Evolutionary conservation across 2,888 invertebrate genomes (phyloP).

Genomic region (Periphyllus acericola): DNA sequence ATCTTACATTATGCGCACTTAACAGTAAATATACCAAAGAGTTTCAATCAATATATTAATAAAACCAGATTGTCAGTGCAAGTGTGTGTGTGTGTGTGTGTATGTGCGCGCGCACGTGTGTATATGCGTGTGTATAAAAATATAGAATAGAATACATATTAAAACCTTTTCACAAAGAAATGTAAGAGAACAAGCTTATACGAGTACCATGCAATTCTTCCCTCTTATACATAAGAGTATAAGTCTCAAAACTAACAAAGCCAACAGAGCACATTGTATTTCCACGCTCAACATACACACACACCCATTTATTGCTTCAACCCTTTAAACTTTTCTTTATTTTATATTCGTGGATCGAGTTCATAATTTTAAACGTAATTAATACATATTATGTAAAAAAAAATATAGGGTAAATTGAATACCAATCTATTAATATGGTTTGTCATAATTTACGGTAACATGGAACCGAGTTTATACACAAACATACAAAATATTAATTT

Average conservation of each 20-base stretch:
- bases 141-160: background rate
- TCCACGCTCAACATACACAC: background rate
- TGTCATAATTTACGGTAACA: no score
- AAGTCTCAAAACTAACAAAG: slow-evolving; percentile 25
- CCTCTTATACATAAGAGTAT: slow-evolving; percentile 16
- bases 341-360: background rate
- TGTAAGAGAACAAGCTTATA: slow-evolving; percentile 15
- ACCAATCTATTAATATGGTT: no score
- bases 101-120: no score
- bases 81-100: background rate
- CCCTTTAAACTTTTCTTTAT: background rate
- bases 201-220: slow-evolving; percentile 17
- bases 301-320: background rate
- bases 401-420: no score
- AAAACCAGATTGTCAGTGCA: background rate
- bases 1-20: no score
- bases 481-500: no score
- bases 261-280: slow-evolving; percentile 32
- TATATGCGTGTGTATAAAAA: background rate
- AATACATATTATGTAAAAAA: no score
- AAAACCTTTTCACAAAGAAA: slow-evolving; percentile 8
- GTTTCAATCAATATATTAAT: background rate
- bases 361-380: background rate
- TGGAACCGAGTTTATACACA: no score
- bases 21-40: background rate